Base-by-base conservation (phyloP, 35 echinoderm and acorn worm genomes). In the Lytechinus pictus region DNA sequence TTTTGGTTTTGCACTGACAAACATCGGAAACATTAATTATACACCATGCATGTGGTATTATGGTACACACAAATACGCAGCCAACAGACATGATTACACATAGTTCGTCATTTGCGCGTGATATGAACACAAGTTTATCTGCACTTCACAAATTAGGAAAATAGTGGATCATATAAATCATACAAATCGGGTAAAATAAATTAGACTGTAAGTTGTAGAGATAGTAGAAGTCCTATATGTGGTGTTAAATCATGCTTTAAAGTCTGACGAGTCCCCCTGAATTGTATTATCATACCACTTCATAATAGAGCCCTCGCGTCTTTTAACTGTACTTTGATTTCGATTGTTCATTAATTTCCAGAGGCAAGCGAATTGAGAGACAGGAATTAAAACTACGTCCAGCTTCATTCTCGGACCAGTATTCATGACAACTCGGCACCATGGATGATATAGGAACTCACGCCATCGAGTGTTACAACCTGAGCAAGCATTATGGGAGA, bases 401-500 rank as follows among this genome's bases (percentile, higher is more conserved):
- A 13, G 13, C 56, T 58, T 7, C 19, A 79, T 16, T 16, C n/a
- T n/a, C 4, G 66, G 6, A n/a, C 16, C 66, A 79, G 6, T 24
- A 79, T 24, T 79, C 19, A n/a, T n/a, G n/a, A n/a, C n/a, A n/a
- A 79, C 66, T 79, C 66, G 66, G 66, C n/a, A 79, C 19, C 66
- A 79, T 79, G 66, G 66, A 79, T 79, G 86, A 54, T n/a, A 57
- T 94, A 13, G 66, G 44, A 33, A 93, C 13, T 4, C 12, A 93
- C 27, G 92, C 93, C 27, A 57, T 96, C 27, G 92, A 94, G 60
- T 96, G 96, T 55, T 87, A 51, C 14, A 71, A 96, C 53, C 6
- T 96, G 24, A 87, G 33, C 33, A 96, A 96, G 54, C 96, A 96
- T 53, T 96, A 96, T 89, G 96, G 96, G 19, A 52, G 93, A 27